Evolutionary conservation across 1,140 invertebrate species (phyloP).

Genomic region (Drosophila chauvacae): DNA sequence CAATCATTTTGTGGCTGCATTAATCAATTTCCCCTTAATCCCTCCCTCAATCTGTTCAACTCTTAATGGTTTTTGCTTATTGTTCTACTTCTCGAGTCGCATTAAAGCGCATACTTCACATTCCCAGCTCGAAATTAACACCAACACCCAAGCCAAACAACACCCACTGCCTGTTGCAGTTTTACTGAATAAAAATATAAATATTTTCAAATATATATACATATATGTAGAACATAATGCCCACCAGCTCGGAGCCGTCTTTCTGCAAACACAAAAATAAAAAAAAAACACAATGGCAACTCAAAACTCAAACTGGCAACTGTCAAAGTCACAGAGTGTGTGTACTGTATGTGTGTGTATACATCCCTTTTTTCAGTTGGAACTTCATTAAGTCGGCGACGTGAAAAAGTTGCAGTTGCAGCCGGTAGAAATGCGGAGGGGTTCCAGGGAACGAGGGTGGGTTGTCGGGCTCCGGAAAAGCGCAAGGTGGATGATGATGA

Average conservation of each 20-base stretch:
- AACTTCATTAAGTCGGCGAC: slow-evolving; percentile 56
- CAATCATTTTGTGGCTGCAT: not conserved
- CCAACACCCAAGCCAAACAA: slow-evolving; percentile 1
- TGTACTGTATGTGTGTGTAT: slow-evolving; percentile 15
- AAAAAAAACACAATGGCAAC: slow-evolving; percentile 19
- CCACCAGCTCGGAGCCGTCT: slow-evolving; percentile 32
- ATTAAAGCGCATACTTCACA: slow-evolving; percentile 35
- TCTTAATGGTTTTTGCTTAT: slow-evolving; percentile 20
- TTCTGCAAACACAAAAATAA: slow-evolving; percentile 23
- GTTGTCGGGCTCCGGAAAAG: slow-evolving; percentile 55
- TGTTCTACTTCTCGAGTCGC: slow-evolving; percentile 18
- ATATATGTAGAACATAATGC: not conserved
- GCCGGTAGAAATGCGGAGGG: slow-evolving; percentile 28
- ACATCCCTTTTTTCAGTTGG: slow-evolving; percentile 22
- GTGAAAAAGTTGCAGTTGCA: slow-evolving; percentile 50
- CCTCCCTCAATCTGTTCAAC: not conserved
- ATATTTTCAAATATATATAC: slow-evolving; percentile 40
- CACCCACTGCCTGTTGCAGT: slow-evolving; percentile 48
- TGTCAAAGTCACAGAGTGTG: slow-evolving; percentile 55
- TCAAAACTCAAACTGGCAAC: slow-evolving; percentile 54
- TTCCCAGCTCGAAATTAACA: slow-evolving; percentile 13
- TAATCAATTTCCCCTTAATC: not conserved
- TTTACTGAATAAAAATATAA: slow-evolving; percentile 39
- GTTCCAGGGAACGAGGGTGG: slow-evolving; percentile 31
- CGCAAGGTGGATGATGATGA: slow-evolving; percentile 81